phyloP scores from a whole-genome alignment of 2,113 vertebrate genomes.

The Noctilio leporinus region DNA sequence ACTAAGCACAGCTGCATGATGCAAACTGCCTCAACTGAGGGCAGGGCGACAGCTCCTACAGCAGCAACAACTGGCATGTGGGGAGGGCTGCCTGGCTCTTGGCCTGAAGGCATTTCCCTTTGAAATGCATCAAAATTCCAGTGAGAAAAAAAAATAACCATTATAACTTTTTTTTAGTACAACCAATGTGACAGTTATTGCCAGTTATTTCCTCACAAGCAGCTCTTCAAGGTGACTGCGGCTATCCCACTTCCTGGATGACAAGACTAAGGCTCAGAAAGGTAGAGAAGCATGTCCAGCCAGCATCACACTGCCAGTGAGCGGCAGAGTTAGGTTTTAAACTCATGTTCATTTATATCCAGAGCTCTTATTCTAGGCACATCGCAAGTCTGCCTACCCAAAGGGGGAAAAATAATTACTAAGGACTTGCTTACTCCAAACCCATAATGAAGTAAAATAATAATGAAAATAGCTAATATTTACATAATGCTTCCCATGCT shows the following conservation, averaged over 20 bases:
- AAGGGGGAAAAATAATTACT: background rate
- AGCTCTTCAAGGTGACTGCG: background rate
- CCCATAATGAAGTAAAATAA: background rate
- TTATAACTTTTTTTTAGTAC: background rate
- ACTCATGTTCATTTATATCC: background rate
- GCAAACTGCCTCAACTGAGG: constrained; percentile 39
- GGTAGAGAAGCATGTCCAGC: background rate
- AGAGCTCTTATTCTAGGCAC: background rate
- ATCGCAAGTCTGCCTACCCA: background rate
- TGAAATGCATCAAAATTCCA: constrained; percentile 1
- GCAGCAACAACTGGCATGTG: background rate
- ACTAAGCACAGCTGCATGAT: constrained; percentile 44
- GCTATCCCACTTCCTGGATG: background rate
- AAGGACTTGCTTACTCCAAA: background rate
- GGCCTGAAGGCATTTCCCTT: background rate
- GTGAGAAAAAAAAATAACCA: background rate
- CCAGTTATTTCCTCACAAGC: background rate
- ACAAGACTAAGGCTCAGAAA: background rate
- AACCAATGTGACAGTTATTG: background rate
- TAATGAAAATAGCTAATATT: background rate
- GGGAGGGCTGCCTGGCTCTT: background rate
- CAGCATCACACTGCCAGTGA: background rate
- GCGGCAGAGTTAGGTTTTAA: background rate
- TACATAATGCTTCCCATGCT: background rate
- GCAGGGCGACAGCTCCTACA: constrained; percentile 53